Conservation (phyloP, 2,113 vertebrate species). For the Dascyllus trimaculatus region DNA sequence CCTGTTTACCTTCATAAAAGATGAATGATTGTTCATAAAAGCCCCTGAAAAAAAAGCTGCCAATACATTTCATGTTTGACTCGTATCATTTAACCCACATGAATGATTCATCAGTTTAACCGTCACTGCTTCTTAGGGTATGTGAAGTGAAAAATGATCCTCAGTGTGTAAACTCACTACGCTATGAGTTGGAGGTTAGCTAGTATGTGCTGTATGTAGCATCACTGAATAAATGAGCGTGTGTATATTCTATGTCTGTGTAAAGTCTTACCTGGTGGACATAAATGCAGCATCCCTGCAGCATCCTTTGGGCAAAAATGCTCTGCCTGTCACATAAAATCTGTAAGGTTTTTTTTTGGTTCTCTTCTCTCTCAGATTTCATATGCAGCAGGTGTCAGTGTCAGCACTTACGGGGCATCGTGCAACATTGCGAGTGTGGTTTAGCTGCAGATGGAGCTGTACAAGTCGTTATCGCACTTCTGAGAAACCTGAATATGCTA, state of each 20-base stretch:
- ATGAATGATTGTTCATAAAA: slow-evolving; percentile 43
- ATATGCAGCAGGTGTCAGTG: background rate
- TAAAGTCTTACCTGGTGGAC: slow-evolving; percentile 9
- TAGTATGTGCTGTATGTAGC: background rate
- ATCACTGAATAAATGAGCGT: background rate
- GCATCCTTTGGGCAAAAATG: background rate
- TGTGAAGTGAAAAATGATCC: slow-evolving; percentile 19
- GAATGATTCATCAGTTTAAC: slow-evolving; percentile 50
- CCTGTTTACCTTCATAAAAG: slow-evolving; percentile 61
- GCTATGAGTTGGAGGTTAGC: background rate
- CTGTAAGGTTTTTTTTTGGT: background rate
- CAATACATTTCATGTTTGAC: slow-evolving; percentile 56
- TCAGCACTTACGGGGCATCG: too few species aligned
- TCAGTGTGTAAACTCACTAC: slow-evolving; percentile 2
- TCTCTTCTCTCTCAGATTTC: slow-evolving; percentile 1
- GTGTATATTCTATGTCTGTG: background rate
- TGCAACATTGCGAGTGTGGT: too few species aligned
- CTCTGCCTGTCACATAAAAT: slow-evolving; percentile 20
- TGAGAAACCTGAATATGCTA: too few species aligned
- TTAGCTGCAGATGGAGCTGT: too few species aligned
- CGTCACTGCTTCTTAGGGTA: background rate
- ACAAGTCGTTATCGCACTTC: too few species aligned
- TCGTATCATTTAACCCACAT: slow-evolving; percentile 54
- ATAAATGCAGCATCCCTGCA: slow-evolving; percentile 6
- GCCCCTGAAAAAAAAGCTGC: slow-evolving; percentile 12